Conservation (phyloP, 2,888 invertebrate genomes). For the Trissolcus brochymenae region DNA sequence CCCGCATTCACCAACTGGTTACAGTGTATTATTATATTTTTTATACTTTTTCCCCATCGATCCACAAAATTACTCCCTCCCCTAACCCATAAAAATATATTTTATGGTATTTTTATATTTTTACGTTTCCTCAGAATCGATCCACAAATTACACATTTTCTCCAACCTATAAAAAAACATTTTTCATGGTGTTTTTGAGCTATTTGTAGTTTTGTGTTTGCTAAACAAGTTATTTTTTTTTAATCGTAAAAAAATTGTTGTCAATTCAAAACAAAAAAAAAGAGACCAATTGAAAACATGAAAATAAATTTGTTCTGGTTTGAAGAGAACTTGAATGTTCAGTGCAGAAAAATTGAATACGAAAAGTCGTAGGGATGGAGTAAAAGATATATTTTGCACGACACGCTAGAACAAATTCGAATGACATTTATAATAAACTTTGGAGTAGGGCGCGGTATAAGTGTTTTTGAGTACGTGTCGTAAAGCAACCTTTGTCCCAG, state of each 20-base stretch:
- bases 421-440: slow-evolving; percentile 39
- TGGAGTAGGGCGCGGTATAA: slow-evolving; percentile 31
- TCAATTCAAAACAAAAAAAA: background rate
- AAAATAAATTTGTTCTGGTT: no score
- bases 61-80: no score
- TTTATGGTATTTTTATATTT: background rate
- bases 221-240: background rate
- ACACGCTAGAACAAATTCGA: slow-evolving; percentile 53
- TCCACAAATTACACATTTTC: background rate
- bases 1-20: slow-evolving; percentile 20
- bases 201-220: no score
- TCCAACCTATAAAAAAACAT: background rate
- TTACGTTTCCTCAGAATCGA: background rate
- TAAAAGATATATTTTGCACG: slow-evolving; percentile 33
- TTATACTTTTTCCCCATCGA: background rate
- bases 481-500: slow-evolving; percentile 50
- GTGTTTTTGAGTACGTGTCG: slow-evolving; percentile 46
- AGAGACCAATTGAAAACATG: no score
- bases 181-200: no score
- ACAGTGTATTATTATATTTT: background rate
- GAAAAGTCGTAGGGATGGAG: slow-evolving; percentile 7
- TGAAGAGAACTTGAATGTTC: no score
- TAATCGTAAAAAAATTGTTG: background rate
- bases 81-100: background rate
- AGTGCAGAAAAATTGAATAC: background rate